Percentiles rank a stretch among this genome's conserved stretches.
phyloP scores from a whole-genome alignment of 2,113 vertebrate species.

The Myrmecophaga tridactyla region DNA sequence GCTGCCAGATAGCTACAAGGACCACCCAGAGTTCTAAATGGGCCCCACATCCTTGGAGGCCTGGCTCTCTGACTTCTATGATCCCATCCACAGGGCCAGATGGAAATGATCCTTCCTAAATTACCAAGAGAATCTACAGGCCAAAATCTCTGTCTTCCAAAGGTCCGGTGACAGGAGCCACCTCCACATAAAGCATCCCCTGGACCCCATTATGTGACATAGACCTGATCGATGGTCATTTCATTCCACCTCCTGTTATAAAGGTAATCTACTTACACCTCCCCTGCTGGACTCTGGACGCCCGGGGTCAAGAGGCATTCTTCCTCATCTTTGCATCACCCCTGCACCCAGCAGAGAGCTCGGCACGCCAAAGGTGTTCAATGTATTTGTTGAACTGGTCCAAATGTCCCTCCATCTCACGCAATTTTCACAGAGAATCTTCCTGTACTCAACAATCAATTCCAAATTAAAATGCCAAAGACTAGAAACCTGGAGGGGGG shows the following conservation, averaged over 20 bases:
- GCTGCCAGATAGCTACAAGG: not conserved
- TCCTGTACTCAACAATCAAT: too few relatives aligned
- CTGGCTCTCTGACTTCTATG: not conserved
- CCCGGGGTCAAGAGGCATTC: not conserved
- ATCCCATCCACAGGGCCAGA: not conserved
- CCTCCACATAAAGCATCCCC: not conserved
- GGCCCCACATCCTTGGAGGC: too few relatives aligned
- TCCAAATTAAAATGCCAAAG: not conserved
- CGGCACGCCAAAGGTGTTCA: not conserved
- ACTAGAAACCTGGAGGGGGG: not conserved
- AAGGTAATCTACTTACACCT: not conserved
- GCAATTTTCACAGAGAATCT: not conserved
- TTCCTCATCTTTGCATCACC: not conserved
- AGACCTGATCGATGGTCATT: not conserved
- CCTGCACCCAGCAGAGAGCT: not conserved
- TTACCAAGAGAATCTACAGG: not conserved
- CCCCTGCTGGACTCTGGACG: not conserved
- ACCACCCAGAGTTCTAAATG: not conserved
- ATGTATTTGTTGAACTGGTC: not conserved
- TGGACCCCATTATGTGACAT: accelerated
- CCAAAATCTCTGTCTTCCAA: not conserved
- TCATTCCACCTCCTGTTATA: not conserved
- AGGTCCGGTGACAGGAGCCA: not conserved
- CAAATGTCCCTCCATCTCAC: not conserved
- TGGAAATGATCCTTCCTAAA: not conserved